Base-by-base conservation (phyloP, 2,113 vertebrate genomes). In the Corapipo altera region DNA sequence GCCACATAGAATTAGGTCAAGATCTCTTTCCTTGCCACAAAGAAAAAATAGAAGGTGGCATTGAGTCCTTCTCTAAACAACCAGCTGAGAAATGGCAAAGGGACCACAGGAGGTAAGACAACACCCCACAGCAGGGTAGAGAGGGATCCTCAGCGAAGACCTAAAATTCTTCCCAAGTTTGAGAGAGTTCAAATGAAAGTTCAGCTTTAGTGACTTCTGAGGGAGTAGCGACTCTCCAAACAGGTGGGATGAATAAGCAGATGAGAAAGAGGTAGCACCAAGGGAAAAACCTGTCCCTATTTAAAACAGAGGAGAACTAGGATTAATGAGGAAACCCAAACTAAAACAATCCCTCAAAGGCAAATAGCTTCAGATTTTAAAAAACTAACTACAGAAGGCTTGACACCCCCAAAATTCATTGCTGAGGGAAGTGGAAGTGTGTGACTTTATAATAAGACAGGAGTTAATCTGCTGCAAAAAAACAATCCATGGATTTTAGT, bases 41-140 rank as follows among this genome's bases (percentile, higher is more conserved):
- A 83, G 61, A 78, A 92, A 95, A 95, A 93, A 93, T 84, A 96
- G 92, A 85, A 77, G 69, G 77, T 88, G 72, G 69, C 43, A 59
- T 20, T 2, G n/a, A 84, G 65, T 86, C 52, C 76, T 88, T 23
- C 65, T 15, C 69, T 22, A 57, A 89, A 51, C 52, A 58, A 77
- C 23, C 1, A 3, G 51, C 62, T 88, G 82, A 93, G 94, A 77
- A 92, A 91, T 80, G 89, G 86, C 59, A 86, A 76, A 67, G 69
- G 64, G 39, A 92, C 74, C 44, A 22, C 4, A 13, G 48, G 77
- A 89, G 61, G 89, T 92, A 96, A 95, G 83, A 84, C 55, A 94
- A 92, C 65, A 93, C 88, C 48, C 18, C 1, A 4, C 13, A 48
- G 64, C 83, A 91, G 48, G 73, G 52, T 57, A 77, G 59, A 77